A percentile compares a stretch with the other conserved stretches of the same genome.
These are phyloP conservation scores for Heteromurus nitidus DNA, from an alignment of 2,888 invertebrate species.

Conservation along the genomic window DNA sequence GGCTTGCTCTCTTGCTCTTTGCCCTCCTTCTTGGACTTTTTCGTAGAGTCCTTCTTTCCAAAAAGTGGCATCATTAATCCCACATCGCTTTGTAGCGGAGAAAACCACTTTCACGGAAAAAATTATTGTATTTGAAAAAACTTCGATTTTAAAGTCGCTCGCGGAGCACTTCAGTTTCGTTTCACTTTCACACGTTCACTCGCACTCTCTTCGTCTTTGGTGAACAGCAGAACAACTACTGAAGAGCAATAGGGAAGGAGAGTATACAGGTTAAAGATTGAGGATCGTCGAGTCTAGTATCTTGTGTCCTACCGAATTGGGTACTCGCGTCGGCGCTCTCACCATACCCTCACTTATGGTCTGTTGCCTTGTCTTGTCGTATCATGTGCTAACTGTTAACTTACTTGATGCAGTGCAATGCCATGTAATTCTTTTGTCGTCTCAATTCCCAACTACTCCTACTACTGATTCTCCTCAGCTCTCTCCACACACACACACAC, in stretches of 20 bases:
- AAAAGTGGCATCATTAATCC: conserved; percentile 86
- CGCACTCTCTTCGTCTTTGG: conserved; percentile 35
- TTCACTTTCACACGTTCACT: background rate
- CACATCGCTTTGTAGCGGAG: conserved; percentile 62
- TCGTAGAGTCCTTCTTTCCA: conserved; percentile 91
- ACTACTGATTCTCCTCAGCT: conserved; percentile 1
- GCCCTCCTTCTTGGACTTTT: conserved; percentile 88
- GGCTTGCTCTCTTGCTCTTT: conserved; percentile 85
- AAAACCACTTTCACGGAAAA: conserved; percentile 58
- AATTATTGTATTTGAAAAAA: too few relatives aligned
- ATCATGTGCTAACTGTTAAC: background rate
- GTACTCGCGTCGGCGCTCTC: conserved; percentile 70
- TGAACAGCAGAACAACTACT: conserved; percentile 43
- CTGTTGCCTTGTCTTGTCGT: conserved; percentile 27
- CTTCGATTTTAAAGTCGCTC: too few relatives aligned
- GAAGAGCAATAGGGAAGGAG: conserved; percentile 46
- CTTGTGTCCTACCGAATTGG: conserved; percentile 61
- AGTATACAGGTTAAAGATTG: conserved; percentile 64
- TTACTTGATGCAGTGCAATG: conserved; percentile 1
- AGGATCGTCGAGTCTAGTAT: conserved; percentile 49
- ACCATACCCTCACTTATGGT: conserved; percentile 52
- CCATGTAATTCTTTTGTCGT: conserved; percentile 47
- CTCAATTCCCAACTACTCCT: conserved; percentile 32
- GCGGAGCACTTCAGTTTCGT: conserved; percentile 14
- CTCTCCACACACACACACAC: too few relatives aligned